Conservation (phyloP, 1,140 invertebrate genomes). For the Leptoteleia sp. region DNA sequence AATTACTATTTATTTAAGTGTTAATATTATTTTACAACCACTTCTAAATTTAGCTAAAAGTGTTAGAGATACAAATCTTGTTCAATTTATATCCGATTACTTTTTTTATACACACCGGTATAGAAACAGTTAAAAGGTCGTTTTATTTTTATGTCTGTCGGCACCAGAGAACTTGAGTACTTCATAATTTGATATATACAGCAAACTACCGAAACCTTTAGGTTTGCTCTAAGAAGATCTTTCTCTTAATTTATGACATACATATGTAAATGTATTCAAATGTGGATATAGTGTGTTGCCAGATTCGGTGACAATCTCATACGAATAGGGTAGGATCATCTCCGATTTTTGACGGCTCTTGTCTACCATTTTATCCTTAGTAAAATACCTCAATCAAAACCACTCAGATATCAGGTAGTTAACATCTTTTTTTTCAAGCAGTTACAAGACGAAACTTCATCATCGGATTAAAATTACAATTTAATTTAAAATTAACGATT, state of each 20-base stretch:
- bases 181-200: conserved; percentile 31
- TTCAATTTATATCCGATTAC: no score
- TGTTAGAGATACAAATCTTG: no score
- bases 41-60: no score
- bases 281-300: conserved; percentile 13
- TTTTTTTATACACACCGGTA: no score
- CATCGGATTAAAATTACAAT: no score
- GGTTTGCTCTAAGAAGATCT: conserved; percentile 4
- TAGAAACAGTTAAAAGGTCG: no score
- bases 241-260: conserved; percentile 36
- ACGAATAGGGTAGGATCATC: conserved; percentile 14
- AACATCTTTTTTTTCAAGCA: conserved; percentile 1
- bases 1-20: no score
- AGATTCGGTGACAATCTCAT: conserved; percentile 18
- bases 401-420: conserved; percentile 25
- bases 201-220: conserved; percentile 21
- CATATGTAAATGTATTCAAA: conserved; percentile 46
- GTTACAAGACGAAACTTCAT: conserved; percentile 14
- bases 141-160: no score
- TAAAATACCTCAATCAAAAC: conserved; percentile 36
- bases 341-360: conserved; percentile 34
- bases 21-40: no score
- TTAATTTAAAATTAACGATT: no score
- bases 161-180: conserved; percentile 4
- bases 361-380: conserved; percentile 28